phyloP scores from a whole-genome alignment of 2,113 vertebrate species.

The Sciurus niger region DNA sequence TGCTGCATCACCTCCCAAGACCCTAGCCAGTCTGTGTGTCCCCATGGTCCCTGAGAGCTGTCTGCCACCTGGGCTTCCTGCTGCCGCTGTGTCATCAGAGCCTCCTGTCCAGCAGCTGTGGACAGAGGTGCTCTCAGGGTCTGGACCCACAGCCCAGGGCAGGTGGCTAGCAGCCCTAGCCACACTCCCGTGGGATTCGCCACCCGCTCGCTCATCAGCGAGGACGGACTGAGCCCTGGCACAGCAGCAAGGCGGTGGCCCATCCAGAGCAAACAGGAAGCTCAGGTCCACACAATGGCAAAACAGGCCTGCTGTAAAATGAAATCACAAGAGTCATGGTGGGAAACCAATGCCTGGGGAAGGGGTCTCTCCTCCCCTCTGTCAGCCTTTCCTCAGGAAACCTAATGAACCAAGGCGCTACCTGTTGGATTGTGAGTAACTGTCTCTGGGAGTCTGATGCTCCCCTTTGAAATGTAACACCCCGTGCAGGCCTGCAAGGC shows the following conservation, averaged over 20 bases:
- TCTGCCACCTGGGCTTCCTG: no score
- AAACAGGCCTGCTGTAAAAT: no score
- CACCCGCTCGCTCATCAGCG: not conserved
- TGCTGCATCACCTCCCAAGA: not conserved
- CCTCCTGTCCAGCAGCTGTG: not conserved
- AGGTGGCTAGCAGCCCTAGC: not conserved
- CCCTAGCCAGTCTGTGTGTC: not conserved
- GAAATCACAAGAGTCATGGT: no score
- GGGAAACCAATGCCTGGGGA: no score
- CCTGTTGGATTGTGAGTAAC: no score
- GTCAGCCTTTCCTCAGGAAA: no score
- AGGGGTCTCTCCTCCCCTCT: no score
- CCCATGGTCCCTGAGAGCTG: not conserved
- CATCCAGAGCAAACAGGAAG: not conserved
- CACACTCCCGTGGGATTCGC: not conserved
- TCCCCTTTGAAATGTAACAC: no score
- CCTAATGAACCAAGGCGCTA: no score
- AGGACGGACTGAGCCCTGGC: not conserved
- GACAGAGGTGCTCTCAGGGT: not conserved
- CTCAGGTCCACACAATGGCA: not conserved
- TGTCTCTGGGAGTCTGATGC: no score
- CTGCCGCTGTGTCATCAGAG: rapidly evolving
- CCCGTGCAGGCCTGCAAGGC: no score
- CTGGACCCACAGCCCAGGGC: not conserved
- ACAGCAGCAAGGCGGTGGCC: not conserved